Base-by-base conservation (phyloP, 1,140 invertebrate genomes). In the Trissolcus basalis region DNA sequence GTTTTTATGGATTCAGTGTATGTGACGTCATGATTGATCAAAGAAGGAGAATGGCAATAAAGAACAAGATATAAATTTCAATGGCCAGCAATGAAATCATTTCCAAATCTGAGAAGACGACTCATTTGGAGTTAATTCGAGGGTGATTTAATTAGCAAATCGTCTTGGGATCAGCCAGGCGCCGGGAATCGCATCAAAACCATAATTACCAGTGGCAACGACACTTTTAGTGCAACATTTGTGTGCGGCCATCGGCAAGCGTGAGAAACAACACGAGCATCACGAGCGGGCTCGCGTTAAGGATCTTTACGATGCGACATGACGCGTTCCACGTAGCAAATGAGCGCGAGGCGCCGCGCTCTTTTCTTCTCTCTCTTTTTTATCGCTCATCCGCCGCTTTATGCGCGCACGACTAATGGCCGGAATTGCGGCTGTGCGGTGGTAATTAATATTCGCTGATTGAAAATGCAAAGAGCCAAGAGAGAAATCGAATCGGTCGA, bases 161-260 rank as follows among this genome's bases (percentile, higher is more conserved):
- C 45, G 51, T 8, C n/a, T n/a, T 1, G 27, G 12, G 54, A 58
- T 69, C 65, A n/a, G 11, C 41, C 16, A 64, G 72, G 75, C 75
- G 68, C 75, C 68, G 58, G 43, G 47, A 33, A 51, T 61, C 51
- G 59, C 68, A 77, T 77, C 50, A 77, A 77, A 77, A 44, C 19
- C 60, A 5, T 71, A 77, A 77, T 77, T 77, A 77, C 61, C 60
- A 19, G 50, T 43, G 67, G 54, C 59, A 60, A 70, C 61, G 67
- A 77, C 67, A 77, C 68, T 71, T 77, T 71, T 71, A 71, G 56
- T 77, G 47, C 51, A 36, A 41, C 73, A 60, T 60, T 65, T 27
- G 19, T 65, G 55, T 50, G 41, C 27, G 12, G 13, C 19, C 14
- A 49, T 49, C 44, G 33, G 49, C 16, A 51, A 33, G 51, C 71